Evolutionary conservation across 2,888 invertebrate genomes (phyloP).

Genomic region (Chydorus sphaericus): DNA sequence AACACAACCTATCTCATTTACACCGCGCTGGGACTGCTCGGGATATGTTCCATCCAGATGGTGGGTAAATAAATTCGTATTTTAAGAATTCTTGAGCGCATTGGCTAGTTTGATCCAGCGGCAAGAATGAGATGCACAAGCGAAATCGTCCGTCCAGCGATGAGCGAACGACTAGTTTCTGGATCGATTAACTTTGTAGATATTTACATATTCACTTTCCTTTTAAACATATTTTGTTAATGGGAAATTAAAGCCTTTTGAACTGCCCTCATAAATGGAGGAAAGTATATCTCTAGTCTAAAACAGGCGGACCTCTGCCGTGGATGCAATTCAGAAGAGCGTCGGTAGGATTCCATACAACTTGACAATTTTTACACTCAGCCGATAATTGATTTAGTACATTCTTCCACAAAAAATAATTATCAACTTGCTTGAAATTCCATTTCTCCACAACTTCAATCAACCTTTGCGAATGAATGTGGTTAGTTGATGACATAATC

Average conservation of each 20-base stretch:
- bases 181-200: neutral
- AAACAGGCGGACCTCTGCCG: neutral
- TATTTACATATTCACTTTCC: no score
- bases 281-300: neutral
- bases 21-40: no score
- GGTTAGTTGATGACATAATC: no score
- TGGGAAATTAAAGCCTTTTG: neutral
- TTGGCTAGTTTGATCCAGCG: neutral
- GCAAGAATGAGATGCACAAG: neutral
- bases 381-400: neutral
- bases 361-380: no score
- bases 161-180: neutral
- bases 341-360: no score
- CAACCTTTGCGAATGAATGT: no score
- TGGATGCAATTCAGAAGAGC: no score
- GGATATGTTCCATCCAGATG: no score
- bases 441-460: neutral
- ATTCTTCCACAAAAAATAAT: no score
- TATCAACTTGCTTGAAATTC: neutral
- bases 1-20: no score
- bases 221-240: no score
- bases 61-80: no score
- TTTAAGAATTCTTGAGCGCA: neutral
- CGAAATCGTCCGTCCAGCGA: neutral
- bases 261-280: neutral